Base-by-base conservation (phyloP, 2,113 vertebrate species). In the Myocastor coypus region DNA sequence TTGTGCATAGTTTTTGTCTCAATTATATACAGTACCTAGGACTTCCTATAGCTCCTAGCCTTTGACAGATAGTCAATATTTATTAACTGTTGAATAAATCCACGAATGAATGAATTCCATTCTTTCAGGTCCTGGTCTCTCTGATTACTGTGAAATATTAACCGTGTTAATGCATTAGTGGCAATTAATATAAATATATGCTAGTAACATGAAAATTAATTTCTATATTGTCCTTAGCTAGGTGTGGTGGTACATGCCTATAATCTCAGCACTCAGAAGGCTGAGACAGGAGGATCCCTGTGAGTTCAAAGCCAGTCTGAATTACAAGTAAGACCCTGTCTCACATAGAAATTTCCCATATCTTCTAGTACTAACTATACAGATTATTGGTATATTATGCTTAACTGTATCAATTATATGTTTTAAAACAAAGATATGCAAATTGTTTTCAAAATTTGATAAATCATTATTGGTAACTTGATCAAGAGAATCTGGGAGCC, bases 321-420 rank as follows among this genome's bases (percentile, higher is more conserved):
- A 69, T 69, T 69, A 69, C 68, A 69, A 19, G 7, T n/a, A 69
- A 69, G 68, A 69, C 34, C 34, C 68, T 69, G 17, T 69, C 34
- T 69, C 68, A 69, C 32, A 69, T 7, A 66, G 32, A 66, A 69
- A 75, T 59, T 80, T 83, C 91, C 68, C 91, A 40, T 50, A 75
- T 77, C 87, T 1, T 42, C 2, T 52, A 64, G 7, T 55, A 73
- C 50, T 14, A 87, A 55, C n/a, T 83, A 80, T 92, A 83, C 0
- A 95, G 57, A 37, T 89, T 63, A 46, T 22, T 86, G 86, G 2
- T 37, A 6, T 68, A 73, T 96, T 94, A 83, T 95, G 73, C 69
- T 93, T 89, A 87, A 37, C 73, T 81, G 61, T 50, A 46, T 85
- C 22, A 92, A 59, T 30, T 87, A 83, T 64, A 77, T 14, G 37